Conservation (phyloP, 92 coral and sea anemone species). For the Epizoanthus stellaris region DNA sequence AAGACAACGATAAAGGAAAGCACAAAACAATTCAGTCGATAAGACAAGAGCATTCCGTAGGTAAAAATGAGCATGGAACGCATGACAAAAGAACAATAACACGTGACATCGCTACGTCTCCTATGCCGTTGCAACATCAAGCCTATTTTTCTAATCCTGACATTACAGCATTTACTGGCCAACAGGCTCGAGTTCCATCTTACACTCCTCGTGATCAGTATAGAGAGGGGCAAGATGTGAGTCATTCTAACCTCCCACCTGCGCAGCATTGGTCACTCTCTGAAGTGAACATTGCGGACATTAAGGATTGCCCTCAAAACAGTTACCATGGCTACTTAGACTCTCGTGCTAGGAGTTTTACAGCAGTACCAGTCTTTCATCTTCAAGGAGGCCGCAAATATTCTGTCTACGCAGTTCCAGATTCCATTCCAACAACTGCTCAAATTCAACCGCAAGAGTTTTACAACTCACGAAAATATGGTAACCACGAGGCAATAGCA, state of each 20-base stretch:
- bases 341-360: neutral
- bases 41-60: neutral
- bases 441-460: neutral
- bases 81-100: slow-evolving; percentile 1
- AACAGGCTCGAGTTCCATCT: neutral
- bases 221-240: neutral
- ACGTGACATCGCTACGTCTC: slow-evolving; percentile 35
- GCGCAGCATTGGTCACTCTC: neutral
- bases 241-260: neutral
- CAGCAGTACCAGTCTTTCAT: neutral
- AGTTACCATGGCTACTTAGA: neutral
- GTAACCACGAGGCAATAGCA: neutral
- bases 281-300: neutral
- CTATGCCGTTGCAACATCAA: slow-evolving; percentile 10
- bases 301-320: neutral
- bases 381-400: slow-evolving; percentile 41
- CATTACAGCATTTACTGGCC: neutral
- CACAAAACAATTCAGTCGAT: neutral
- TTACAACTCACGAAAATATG: neutral
- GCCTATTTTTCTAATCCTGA: neutral
- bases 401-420: slow-evolving; percentile 60
- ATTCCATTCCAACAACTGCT: neutral
- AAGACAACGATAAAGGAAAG: neutral
- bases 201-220: neutral
- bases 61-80: neutral